phyloP scores from a whole-genome alignment of 2,797 vertebrate species.

The Bradypodion pumilum region DNA sequence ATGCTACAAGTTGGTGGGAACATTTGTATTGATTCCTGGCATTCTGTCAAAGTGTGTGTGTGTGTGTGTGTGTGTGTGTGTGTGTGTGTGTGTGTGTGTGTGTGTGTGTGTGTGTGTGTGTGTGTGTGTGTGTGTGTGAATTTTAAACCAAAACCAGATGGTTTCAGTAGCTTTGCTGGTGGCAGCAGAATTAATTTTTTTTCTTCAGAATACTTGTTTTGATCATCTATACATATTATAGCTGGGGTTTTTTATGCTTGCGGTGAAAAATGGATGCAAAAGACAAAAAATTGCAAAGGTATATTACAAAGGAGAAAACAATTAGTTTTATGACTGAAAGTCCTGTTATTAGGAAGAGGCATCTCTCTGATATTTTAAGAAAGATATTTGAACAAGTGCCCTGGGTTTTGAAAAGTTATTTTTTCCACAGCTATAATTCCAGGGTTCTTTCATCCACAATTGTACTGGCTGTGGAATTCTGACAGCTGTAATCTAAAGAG shows the following conservation, averaged over 20 bases:
- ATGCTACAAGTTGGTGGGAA: not conserved
- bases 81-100: not conserved
- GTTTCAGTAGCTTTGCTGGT: not conserved
- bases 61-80: not conserved
- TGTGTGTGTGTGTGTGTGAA: not conserved
- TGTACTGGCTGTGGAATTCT: too few species aligned
- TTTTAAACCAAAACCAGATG: not conserved
- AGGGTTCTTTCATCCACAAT: too few species aligned
- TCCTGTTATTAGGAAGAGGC: not conserved
- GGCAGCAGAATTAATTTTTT: too few species aligned
- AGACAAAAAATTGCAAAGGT: not conserved
- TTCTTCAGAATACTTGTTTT: too few species aligned
- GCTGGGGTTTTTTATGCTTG: not conserved
- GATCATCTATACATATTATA: not conserved
- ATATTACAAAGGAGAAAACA: not conserved
- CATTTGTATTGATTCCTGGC: not conserved
- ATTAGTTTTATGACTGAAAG: not conserved
- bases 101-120: not conserved
- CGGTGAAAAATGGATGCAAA: not conserved
- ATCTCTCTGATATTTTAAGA: too few species aligned
- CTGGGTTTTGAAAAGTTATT: too few species aligned
- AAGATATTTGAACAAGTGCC: too few species aligned
- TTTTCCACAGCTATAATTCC: too few species aligned
- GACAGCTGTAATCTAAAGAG: too few species aligned
- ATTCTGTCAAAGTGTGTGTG: not conserved